Evolutionary conservation across 2,113 vertebrate genomes (phyloP).

Genomic region (Silurus glanis): DNA sequence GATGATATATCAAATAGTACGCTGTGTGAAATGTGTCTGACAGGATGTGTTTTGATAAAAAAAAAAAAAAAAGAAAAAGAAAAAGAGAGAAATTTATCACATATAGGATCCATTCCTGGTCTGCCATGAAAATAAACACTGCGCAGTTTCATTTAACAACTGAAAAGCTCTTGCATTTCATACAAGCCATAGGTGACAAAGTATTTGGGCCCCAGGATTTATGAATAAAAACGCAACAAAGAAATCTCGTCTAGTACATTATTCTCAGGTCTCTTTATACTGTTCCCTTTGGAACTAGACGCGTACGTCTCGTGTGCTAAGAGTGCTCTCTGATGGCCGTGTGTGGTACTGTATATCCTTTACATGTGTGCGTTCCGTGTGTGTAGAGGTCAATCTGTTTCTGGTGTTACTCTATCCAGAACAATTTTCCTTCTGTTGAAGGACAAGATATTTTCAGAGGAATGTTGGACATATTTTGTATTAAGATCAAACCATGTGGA

Average conservation of each 20-base stretch:
- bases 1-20: conserved; percentile 23
- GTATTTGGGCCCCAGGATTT: conserved; percentile 10
- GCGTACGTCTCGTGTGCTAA: conserved; percentile 41
- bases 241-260: conserved; percentile 19
- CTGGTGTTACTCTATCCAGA: conserved; percentile 35
- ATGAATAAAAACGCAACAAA: conserved; percentile 36
- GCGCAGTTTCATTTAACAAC: conserved; percentile 1
- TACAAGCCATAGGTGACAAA: not conserved
- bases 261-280: conserved; percentile 9
- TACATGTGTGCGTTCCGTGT: not conserved
- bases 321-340: conserved; percentile 55
- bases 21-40: not conserved
- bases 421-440: conserved; percentile 22
- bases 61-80: not conserved
- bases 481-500: not conserved
- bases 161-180: conserved; percentile 12
- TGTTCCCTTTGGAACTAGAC: not conserved
- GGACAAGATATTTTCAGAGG: conserved; percentile 16
- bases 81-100: conserved; percentile 7
- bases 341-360: conserved; percentile 4
- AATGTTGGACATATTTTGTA: conserved; percentile 10
- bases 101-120: not conserved
- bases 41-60: conserved; percentile 29
- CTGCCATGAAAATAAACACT: conserved; percentile 20
- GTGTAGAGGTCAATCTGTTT: conserved; percentile 2